Base-by-base conservation (phyloP, 2,888 invertebrate species). In the Platycheirus albimanus region DNA sequence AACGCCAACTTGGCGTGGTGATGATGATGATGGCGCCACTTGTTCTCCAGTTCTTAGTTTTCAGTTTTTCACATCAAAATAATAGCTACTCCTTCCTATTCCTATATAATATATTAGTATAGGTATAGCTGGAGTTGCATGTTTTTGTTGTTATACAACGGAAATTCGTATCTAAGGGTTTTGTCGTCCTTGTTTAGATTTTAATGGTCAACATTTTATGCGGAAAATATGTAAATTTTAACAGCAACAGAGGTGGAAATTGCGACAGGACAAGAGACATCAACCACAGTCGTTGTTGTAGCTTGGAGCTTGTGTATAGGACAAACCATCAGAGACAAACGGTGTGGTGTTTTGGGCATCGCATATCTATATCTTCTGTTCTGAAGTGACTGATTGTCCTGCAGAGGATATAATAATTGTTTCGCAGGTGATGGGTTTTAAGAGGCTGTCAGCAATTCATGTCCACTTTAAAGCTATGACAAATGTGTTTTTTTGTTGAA, bases 401-500 rank as follows among this genome's bases (percentile, higher is more conserved):
- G 81, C 81, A 81, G 67, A 38, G 71, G 61, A 72, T 67, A 61
- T 77, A 72, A 61, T 81, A 72, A 77, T 81, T 67, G 77, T 52
- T 43, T 71, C 63, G n/a, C n/a, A 20, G 45, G 66, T 78, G 56
- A 66, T 66, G 58, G 80, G 47, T 75, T 15, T 58, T 36, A 38
- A 47, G n/a, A 49, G 41, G 51, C 58, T 85, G 81, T 67, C 84
- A 81, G 56, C 17, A 63, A 72, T 69, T 38, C 36, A 56, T 56
- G 38, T 30, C 49, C 28, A 64, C 15, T 28, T 66, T 52, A 56
- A 5, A 61, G 85, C 75, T 86, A 86, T 87, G 87, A 85, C 87
- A 87, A 87, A 88, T 86, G 87, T 87, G 87, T 87, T 88, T n/a
- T n/a, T n/a, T 87, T 87, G 41, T 41, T 58, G 11, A 58, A 58